Evolutionary conservation across 2,888 invertebrate species (phyloP), one percentile per base, ranked within the genome.

Genomic region (Mesodorylaimus sp.): DNA sequence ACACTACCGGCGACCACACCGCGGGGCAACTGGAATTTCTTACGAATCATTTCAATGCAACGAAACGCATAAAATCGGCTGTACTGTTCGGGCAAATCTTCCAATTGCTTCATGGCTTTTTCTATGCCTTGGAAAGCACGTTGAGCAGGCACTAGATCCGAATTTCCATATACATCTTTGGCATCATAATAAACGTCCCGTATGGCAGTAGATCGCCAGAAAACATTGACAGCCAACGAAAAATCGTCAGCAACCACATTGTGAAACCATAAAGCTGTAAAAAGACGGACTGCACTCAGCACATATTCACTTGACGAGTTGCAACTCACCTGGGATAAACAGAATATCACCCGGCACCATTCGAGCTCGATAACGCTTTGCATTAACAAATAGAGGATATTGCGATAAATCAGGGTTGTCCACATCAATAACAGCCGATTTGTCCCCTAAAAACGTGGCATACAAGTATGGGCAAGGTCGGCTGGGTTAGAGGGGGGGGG

Each of bases 201-300:
- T 47, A 75, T 59, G 56, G 73, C 70, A n/a, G n/a, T n/a, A n/a
- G n/a, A n/a, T 53, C 62, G 63, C 75, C 75, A 75, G 61, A 75
- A 75, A 2, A 74, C 68, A 60, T 75, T 75, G 0, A 75, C 70
- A 24, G 73, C 72, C 41, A 75, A 63, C 21, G 72, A 68, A 58
- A 68, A 71, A 32, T 70, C 68, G 26, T 68, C 50, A 3, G 73
- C 69, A n/a, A 66, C 67, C 29, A 73, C 69, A 58, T 73, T 74
- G 58, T 75, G 75, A 55, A 74, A 74, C 75, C 75, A 75, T 23
- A 75, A 60, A n/a, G 74, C 73, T 64, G 59, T 37, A 61, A 62
- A 19, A 28, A 36, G 50, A 46, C 37, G 39, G 26, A 19, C 23
- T 28, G n/a, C 7, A 21, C 16, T n/a, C 21, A 26, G 5, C 23